Conservation (phyloP, 2,113 vertebrate species). For the Podilymbus podiceps region DNA sequence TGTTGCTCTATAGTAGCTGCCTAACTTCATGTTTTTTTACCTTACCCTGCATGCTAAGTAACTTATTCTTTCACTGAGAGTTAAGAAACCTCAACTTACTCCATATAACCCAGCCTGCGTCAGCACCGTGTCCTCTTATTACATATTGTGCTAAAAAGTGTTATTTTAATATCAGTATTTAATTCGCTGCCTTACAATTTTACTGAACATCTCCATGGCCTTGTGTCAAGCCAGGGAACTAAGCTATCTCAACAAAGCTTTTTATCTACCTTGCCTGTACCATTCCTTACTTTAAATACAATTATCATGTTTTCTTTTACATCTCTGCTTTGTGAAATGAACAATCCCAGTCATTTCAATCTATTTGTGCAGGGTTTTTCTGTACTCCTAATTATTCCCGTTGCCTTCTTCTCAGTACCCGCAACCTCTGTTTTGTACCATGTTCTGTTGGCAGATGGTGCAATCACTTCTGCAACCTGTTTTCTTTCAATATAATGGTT, state of each 20-base stretch:
- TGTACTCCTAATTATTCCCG: neutral
- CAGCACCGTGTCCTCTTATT: neutral
- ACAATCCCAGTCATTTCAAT: neutral
- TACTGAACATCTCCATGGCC: neutral
- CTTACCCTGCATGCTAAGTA: neutral
- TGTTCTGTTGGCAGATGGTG: neutral
- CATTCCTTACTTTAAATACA: neutral
- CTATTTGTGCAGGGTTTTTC: neutral
- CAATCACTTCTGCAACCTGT: neutral
- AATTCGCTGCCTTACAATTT: conserved; percentile 6
- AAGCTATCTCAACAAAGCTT: neutral
- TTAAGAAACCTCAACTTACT: neutral
- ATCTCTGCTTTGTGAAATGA: neutral
- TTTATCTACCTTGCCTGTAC: neutral
- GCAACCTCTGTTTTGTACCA: neutral
- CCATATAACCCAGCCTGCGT: neutral
- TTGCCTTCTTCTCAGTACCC: neutral
- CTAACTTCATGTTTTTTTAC: neutral
- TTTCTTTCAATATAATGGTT: neutral
- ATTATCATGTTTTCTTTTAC: neutral
- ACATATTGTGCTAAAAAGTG: neutral
- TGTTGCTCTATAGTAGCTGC: neutral
- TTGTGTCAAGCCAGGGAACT: neutral
- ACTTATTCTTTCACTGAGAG: neutral
- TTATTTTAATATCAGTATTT: neutral